Evolutionary conservation across 2,888 invertebrate genomes (phyloP).

Genomic region (Ophion costatus): DNA sequence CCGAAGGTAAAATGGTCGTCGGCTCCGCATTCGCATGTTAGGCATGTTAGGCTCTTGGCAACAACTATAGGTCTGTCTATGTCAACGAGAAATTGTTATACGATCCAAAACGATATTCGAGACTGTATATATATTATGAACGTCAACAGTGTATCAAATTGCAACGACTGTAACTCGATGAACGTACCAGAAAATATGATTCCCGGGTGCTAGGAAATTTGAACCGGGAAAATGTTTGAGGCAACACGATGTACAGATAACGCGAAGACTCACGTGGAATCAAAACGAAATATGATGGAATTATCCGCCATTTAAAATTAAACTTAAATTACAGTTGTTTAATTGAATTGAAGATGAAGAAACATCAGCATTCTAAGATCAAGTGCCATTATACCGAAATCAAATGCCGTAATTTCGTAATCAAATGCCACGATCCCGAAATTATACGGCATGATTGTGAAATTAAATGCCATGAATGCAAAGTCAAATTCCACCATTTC

Average conservation of each 20-base stretch:
- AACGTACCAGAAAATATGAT: not conserved
- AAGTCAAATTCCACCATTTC: too few species aligned
- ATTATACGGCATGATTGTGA: not conserved
- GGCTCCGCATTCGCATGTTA: slow-evolving; percentile 6
- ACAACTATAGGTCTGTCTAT: not conserved
- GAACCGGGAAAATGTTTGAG: not conserved
- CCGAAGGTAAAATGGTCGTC: slow-evolving; percentile 31
- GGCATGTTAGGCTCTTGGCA: not conserved
- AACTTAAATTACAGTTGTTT: too few species aligned
- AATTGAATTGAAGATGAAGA: too few species aligned
- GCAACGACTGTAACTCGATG: not conserved
- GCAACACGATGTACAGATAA: not conserved
- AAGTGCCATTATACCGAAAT: not conserved
- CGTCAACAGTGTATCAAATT: not conserved
- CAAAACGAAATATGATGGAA: too few species aligned
- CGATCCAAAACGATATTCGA: slow-evolving; percentile 24
- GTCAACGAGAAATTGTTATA: not conserved
- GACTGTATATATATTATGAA: not conserved
- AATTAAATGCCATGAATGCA: not conserved
- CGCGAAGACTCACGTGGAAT: too few species aligned
- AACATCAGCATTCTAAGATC: not conserved
- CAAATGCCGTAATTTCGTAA: not conserved
- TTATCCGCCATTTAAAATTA: too few species aligned
- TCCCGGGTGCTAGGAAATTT: not conserved
- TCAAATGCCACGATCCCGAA: not conserved